phyloP scores from a whole-genome alignment of 1,140 invertebrate species.

The Drosophila kohkoa region DNA sequence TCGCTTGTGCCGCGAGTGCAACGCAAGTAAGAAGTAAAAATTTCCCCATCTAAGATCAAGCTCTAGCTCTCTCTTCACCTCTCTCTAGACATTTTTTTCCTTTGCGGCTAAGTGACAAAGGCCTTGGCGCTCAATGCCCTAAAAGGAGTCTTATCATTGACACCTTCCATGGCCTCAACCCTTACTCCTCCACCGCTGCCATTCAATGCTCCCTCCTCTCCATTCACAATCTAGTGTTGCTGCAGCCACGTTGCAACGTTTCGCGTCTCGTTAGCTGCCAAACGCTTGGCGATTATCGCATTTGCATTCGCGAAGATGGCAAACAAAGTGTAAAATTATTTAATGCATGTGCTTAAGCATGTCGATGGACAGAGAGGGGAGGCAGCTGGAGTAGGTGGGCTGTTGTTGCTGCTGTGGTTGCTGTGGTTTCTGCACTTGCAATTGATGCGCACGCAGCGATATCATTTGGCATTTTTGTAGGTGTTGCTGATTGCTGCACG shows the following conservation, averaged over 20 bases:
- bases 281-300: conserved; percentile 78
- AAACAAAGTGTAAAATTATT: conserved; percentile 84
- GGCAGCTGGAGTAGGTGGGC: conserved; percentile 52
- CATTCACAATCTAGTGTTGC: not conserved
- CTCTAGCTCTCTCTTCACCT: conserved; percentile 1
- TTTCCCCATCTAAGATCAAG: conserved; percentile 34
- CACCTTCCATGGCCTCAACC: not conserved
- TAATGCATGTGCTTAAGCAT: conserved; percentile 69
- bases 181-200: not conserved
- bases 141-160: conserved; percentile 53
- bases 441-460: conserved; percentile 74
- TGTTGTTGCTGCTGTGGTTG: conserved; percentile 24
- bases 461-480: conserved; percentile 77
- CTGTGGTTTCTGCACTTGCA: conserved; percentile 35
- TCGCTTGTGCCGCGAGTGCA: conserved; percentile 52
- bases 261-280: conserved; percentile 71
- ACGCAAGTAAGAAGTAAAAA: conserved; percentile 16
- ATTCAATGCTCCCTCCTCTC: not conserved
- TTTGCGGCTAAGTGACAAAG: conserved; percentile 42
- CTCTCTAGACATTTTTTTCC: not conserved
- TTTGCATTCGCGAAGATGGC: conserved; percentile 67
- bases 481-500: conserved; percentile 81
- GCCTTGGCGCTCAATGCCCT: conserved; percentile 41
- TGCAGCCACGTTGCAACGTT: conserved; percentile 53
- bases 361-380: conserved; percentile 9